Base-by-base conservation (phyloP, 2,113 vertebrate genomes). In the Dipodomys ordii region DNA sequence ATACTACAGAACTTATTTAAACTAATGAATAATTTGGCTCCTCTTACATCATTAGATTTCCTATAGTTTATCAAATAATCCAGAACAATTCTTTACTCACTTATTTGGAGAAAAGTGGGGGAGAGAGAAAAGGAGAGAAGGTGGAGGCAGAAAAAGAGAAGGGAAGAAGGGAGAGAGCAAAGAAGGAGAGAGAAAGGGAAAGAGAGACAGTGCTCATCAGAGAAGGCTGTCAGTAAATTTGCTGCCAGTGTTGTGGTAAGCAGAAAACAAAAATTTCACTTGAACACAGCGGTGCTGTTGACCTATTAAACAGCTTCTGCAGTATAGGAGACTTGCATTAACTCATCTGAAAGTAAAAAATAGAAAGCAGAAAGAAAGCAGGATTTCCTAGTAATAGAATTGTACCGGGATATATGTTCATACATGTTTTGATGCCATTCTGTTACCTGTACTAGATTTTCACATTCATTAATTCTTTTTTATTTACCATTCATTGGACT, bases 31-130 rank as follows among this genome's bases (percentile, higher is more conserved):
- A 64, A 77, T 83, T 35, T 67, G 6, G 19, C 49, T 95, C 32
- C 91, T 93, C 22, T 94, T 76, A 44, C 4, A 49, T 82, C 57
- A 71, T 62, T 90, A 53, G 64, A 85, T 27, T 96, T 91, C 19
- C 30, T 78, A 0, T 74, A 94, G 65, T 88, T 93, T 39, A 91
- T 46, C 28, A 92, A 89, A 73, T 76, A 93, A 80, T 2, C 32
- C 39, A 76, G 64, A 39, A 71, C 49, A 83, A 57, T 35, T 57
- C 82, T 90, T 91, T 88, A 92, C 69, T 86, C 78, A 46, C 90
- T 84, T 83, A 78, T 78, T 90, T 82, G 68, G 53, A 84, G 46
- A 49, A 22, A 16, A 39, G 32, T 18, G 7, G 64, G 20, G 60
- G 60, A 62, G 60, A 19, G 3, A 62, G 60, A 22, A 22, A 62